A percentile compares a stretch with the other conserved stretches of the same genome.
These are phyloP conservation scores for Morbakka virulenta DNA, from an alignment of 30 jellyfish, hydroid and myxozoan genomes.

Conservation along the genomic window DNA sequence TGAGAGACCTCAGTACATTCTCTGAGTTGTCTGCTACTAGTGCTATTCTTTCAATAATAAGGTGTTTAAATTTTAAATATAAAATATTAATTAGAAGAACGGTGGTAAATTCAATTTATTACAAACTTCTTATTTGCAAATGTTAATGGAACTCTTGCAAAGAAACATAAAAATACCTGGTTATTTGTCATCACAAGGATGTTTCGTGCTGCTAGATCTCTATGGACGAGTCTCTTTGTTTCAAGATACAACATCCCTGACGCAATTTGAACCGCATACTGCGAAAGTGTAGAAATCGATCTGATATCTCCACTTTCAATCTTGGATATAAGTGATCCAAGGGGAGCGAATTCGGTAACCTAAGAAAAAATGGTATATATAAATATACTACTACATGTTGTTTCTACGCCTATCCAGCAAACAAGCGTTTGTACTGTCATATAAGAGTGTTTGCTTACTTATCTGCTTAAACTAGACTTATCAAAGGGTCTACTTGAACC, in stretches of 20 bases:
- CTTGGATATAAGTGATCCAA: slow-evolving; percentile 74
- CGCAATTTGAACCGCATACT: slow-evolving; percentile 93
- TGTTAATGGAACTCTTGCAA: not conserved
- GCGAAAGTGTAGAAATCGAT: slow-evolving; percentile 72
- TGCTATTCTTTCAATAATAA: not conserved
- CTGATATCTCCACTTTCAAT: slow-evolving; percentile 40
- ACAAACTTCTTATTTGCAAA: not conserved
- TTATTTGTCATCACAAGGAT: slow-evolving; percentile 81
- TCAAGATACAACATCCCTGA: slow-evolving; percentile 93
- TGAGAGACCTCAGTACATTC: too few relatives aligned
- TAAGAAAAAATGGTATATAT: not conserved
- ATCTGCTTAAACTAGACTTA: not conserved
- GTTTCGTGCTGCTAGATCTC: slow-evolving; percentile 95
- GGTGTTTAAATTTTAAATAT: not conserved
- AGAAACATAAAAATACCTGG: too few relatives aligned
- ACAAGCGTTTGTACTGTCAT: not conserved
- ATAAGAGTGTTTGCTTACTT: not conserved
- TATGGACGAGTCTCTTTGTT: slow-evolving; percentile 80
- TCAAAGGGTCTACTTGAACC: too few relatives aligned
- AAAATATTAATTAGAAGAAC: not conserved
- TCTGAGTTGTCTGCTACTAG: too few relatives aligned
- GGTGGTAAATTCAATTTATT: not conserved
- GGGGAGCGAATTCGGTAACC: slow-evolving; percentile 95
- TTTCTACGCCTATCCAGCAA: not conserved
- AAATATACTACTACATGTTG: not conserved